Percentiles rank a stretch among this genome's conserved stretches.
Evolutionary conservation across 2,888 invertebrate genomes (phyloP).

Genomic region (Blera fallax): DNA sequence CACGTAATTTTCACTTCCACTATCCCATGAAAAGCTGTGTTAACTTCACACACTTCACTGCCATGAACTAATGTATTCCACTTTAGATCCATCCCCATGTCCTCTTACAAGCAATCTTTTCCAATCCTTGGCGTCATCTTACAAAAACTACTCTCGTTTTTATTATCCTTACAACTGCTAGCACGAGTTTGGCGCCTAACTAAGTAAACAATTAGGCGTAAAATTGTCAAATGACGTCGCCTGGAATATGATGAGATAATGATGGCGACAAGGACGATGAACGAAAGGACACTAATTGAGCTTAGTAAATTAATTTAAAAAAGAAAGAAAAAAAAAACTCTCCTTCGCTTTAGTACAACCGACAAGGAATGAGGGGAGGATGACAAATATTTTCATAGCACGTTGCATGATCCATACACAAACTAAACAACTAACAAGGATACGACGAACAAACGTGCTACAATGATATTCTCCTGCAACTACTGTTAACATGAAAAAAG

Average conservation of each 20-base stretch:
- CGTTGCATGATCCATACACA: slow-evolving; percentile 25
- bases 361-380: background rate
- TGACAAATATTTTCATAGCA: slow-evolving; percentile 7
- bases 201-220: slow-evolving; percentile 30
- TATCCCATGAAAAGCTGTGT: background rate
- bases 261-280: slow-evolving; percentile 3
- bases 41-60: background rate
- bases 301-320: slow-evolving; percentile 24
- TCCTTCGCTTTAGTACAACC: background rate
- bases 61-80: background rate
- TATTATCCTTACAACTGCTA: background rate
- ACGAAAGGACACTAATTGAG: slow-evolving; percentile 24
- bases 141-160: slow-evolving; percentile 19
- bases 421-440: slow-evolving; percentile 13
- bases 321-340: background rate
- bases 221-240: slow-evolving; percentile 29
- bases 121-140: background rate
- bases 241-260: slow-evolving; percentile 27
- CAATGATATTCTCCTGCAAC: slow-evolving; percentile 15
- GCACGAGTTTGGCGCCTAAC: slow-evolving; percentile 15
- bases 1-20: background rate
- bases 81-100: background rate
- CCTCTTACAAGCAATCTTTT: background rate
- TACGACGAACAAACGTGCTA: slow-evolving; percentile 24
- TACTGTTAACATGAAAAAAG: background rate